phyloP scores from a whole-genome alignment of 2,113 vertebrate genomes.

The Anthoscopus minutus region DNA sequence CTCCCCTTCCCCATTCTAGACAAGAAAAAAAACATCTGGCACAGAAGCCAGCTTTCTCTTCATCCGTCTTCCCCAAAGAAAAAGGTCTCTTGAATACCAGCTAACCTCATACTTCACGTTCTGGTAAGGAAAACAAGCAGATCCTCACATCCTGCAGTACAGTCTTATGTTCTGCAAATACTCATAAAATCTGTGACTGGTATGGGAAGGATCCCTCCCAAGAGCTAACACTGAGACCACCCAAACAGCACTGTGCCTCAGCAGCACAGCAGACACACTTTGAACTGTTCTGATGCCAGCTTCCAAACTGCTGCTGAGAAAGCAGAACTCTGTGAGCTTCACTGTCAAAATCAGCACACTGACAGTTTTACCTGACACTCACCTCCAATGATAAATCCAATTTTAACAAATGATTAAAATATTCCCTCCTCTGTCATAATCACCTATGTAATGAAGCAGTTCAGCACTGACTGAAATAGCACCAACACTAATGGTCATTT shows the following conservation, averaged over 20 bases:
- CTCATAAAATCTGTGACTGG: not conserved
- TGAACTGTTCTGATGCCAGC: not conserved
- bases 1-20: fast-evolving
- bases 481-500: not conserved
- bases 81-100: not conserved
- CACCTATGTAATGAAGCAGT: not conserved
- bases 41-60: not conserved
- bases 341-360: not conserved
- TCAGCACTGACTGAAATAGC: not conserved
- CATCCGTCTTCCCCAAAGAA: not conserved
- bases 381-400: not conserved
- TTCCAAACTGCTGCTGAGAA: not conserved
- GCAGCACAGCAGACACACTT: not conserved
- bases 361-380: not conserved
- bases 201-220: not conserved
- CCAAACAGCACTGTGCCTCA: not conserved
- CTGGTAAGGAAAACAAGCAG: not conserved
- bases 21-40: not conserved
- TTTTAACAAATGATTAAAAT: not conserved
- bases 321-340: not conserved
- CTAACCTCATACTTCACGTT: not conserved
- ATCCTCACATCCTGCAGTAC: not conserved
- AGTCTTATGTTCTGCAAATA: not conserved
- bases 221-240: not conserved
- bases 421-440: not conserved